phyloP scores from a whole-genome alignment of 2,113 vertebrate genomes.

The Marmota flaviventris region DNA sequence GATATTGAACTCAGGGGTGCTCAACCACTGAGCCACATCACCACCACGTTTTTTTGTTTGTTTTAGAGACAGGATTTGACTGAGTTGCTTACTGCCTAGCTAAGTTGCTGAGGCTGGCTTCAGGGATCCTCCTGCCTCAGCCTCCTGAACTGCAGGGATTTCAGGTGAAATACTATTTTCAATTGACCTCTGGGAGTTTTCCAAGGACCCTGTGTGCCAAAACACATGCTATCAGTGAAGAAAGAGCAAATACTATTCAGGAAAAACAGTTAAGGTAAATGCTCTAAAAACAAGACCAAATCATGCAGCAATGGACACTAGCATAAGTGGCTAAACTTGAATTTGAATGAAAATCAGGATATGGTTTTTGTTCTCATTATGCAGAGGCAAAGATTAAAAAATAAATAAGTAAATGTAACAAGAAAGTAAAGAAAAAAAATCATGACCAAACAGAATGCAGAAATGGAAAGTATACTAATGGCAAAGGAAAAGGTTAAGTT shows the following conservation, averaged over 20 bases:
- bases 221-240: background rate
- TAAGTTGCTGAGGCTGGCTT: too few species aligned
- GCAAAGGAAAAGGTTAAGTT: conserved; percentile 12
- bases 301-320: background rate
- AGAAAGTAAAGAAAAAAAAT: background rate
- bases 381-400: background rate
- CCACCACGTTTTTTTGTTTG: too few species aligned
- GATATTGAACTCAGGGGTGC: too few species aligned
- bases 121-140: too few species aligned
- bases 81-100: too few species aligned
- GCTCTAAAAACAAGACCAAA: background rate
- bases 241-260: conserved; percentile 6
- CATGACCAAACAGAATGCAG: background rate
- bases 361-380: background rate
- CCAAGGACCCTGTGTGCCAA: background rate
- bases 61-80: too few species aligned
- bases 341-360: conserved; percentile 17
- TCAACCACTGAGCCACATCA: too few species aligned
- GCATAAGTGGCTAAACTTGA: background rate
- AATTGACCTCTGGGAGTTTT: background rate
- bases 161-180: conserved; percentile 8
- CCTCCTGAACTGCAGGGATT: too few species aligned
- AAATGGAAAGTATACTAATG: background rate
- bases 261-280: background rate
- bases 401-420: background rate